Evolutionary conservation across 2,113 vertebrate species (phyloP).

Genomic region (Psophia crepitans): DNA sequence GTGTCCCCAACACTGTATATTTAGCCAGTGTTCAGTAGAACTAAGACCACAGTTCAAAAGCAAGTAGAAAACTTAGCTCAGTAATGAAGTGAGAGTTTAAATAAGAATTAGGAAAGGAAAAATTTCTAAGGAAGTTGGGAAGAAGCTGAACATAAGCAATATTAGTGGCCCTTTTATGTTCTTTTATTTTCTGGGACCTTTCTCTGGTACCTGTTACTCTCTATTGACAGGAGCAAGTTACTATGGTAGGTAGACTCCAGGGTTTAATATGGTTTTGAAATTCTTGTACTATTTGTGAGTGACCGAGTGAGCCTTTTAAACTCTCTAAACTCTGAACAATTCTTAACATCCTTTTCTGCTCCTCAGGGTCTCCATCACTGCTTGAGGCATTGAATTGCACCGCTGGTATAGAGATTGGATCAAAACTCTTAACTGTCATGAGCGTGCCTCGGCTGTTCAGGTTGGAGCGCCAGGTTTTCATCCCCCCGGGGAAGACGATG

Average conservation of each 20-base stretch:
- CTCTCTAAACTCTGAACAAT: neutral
- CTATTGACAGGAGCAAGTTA: neutral
- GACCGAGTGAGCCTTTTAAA: neutral
- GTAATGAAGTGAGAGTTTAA: neutral
- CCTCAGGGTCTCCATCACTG: neutral
- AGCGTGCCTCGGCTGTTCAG: rapidly evolving
- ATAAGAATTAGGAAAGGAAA: neutral
- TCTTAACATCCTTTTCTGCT: neutral
- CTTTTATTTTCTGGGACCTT: neutral
- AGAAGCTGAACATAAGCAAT: neutral
- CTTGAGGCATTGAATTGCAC: neutral
- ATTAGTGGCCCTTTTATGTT: neutral
- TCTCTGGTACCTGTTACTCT: neutral
- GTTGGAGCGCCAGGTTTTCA: neutral
- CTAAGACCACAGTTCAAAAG: neutral
- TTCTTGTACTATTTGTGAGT: neutral
- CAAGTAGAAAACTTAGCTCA: neutral
- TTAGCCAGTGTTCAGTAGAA: neutral
- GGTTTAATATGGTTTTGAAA: neutral
- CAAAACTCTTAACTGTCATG: neutral
- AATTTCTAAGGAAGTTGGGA: neutral
- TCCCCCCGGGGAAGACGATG: rapidly evolving
- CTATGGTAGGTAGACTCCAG: too few species aligned
- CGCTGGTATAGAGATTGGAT: neutral
- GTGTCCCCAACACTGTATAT: rapidly evolving